Evolutionary conservation across 2,888 invertebrate genomes (phyloP).

Genomic region (Campopleginae sp.): DNA sequence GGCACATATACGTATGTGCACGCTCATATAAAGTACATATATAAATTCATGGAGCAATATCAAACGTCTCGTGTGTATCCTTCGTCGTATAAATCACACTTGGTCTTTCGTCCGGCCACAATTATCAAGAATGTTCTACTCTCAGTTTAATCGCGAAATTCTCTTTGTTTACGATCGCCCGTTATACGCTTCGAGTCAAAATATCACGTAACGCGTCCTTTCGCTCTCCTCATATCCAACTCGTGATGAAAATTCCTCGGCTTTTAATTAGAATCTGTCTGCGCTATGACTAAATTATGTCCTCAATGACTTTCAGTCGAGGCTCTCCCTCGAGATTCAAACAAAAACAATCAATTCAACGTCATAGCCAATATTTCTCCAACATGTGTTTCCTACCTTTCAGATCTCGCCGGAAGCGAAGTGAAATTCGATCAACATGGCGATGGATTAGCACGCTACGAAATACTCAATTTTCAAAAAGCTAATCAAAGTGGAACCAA

Average conservation of each 20-base stretch:
- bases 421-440: constrained; percentile 90
- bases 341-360: not conserved
- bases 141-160: constrained; percentile 51
- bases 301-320: not conserved
- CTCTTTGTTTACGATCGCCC: constrained; percentile 28
- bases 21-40: constrained; percentile 32
- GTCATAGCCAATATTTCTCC: not conserved
- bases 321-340: not conserved
- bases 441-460: constrained; percentile 90
- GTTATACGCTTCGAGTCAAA: constrained; percentile 12
- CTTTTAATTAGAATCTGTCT: constrained; percentile 2
- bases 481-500: constrained; percentile 82
- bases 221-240: not conserved
- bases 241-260: not conserved
- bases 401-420: constrained; percentile 88
- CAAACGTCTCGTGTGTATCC: constrained; percentile 42
- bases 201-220: not conserved
- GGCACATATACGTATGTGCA: constrained; percentile 10
- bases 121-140: constrained; percentile 47
- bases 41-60: constrained; percentile 35
- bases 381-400: constrained; percentile 2
- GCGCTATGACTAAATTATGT: constrained; percentile 3
- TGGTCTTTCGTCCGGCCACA: constrained; percentile 32
- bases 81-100: constrained; percentile 32
- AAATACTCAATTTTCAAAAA: constrained; percentile 89